Evolutionary conservation across 1,140 invertebrate species (phyloP), one percentile per base, ranked within the genome.

Genomic region (Trichonephila inaurata): DNA sequence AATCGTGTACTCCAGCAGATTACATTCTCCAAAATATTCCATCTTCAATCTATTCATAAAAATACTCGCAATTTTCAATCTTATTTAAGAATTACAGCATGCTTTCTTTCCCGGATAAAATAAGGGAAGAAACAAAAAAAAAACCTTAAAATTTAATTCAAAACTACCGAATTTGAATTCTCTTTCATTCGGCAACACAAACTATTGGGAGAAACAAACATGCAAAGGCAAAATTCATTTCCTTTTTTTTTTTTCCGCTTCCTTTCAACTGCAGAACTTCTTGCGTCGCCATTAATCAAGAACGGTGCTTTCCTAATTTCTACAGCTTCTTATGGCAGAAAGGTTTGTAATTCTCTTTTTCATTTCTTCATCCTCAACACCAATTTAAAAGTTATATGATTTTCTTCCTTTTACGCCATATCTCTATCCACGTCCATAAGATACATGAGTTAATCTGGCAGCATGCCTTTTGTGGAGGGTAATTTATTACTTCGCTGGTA

Each of bases 151-250:
- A 33, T 77, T 77, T 77, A 77, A 77, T 77, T 77, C 72, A 77
- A 77, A 77, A 40, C 72, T 77, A 77, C 72, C 24, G 28, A 77
- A 77, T 77, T 77, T 77, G 72, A 77, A 77, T 77, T 77, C 28
- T 40, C 33, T 33, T 40, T 77, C 28, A 28, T 77, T 77, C 33
- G 40, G 24, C 72, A 77, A 40, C 72, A 28, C 72, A 77, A 77
- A 77, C 72, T 77, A 77, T 77, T 77, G 72, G 72, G n/a, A 28
- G 72, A 33, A 77, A 77, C 28, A 33, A 77, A 33, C 28, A 33
- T 33, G 28, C 16, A 77, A 77, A 40, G 18, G 28, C 18, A 77
- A 77, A 77, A 40, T 77, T 40, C 18, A 14, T 33, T 77, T 77
- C 72, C 24, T 12, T 19, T 77, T 33, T 77, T 1, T 28, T 33